Evolutionary conservation across 2,888 invertebrate genomes (phyloP), one percentile per base, ranked within the genome.

Genomic region (Sesia apiformis): DNA sequence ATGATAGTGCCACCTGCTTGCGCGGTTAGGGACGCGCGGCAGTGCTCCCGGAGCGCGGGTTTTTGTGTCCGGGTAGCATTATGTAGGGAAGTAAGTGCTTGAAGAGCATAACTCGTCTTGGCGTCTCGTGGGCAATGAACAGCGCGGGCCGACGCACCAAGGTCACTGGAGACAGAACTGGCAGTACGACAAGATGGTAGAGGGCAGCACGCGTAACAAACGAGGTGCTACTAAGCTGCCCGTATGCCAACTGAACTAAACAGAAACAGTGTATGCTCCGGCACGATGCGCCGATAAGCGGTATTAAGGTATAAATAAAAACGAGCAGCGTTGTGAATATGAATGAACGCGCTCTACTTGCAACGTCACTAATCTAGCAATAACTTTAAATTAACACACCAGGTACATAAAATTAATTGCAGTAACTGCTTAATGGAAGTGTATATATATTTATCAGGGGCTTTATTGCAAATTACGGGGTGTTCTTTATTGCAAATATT

Each of bases 221-320:
- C 86, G 81, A 78, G 83, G 73, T 72, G 65, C 80, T 75, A 63
- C 74, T 64, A 60, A 73, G 83, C 76, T 75, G 84, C 85, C 83
- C 84, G 84, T 82, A 81, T 81, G 78, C 80, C 84, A 85, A 88
- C 87, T 86, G 84, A 80, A 75, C 76, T 23, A 23, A 23, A 76
- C 69, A 74, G 70, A 74, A 43, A 55, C 54, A 63, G 59, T 64
- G 66, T 64, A 64, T 65, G 66, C 65, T 70, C 66, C 69, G 65
- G 65, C 76, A 71, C 73, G 84, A 84, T 84, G 85, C 80, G 76
- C 78, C 84, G 88, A 88, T 88, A 87, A 87, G 86, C 82, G 76
- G 80, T 83, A 80, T n/a, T 78, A 81, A 78, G 76, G 82, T 84
- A 83, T 84, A 83, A 81, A 84, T 81, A 85, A 83, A 83, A 84